phyloP scores from a whole-genome alignment of 1,140 invertebrate genomes.

The Lepidurus couesii region DNA sequence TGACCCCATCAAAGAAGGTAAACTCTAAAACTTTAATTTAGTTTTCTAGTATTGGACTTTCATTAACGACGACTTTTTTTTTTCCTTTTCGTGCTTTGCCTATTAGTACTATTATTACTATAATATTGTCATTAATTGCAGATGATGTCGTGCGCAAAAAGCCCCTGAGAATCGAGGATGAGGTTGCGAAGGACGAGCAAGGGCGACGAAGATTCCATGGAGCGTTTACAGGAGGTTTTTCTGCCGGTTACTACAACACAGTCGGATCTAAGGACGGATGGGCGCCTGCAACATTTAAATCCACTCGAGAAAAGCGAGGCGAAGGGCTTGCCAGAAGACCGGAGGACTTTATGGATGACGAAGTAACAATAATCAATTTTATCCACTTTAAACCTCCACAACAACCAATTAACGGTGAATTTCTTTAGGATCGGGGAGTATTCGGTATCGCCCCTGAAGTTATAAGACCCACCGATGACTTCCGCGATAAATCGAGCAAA shows the following conservation, averaged over 20 bases:
- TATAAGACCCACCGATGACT: slow-evolving; percentile 69
- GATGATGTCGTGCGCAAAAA: slow-evolving; percentile 73
- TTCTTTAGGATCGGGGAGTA: slow-evolving; percentile 70
- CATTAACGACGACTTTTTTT: neutral
- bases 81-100: neutral
- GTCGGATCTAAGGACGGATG: slow-evolving; percentile 95
- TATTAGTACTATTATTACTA: slow-evolving; percentile 39
- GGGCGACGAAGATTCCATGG: slow-evolving; percentile 93
- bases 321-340: slow-evolving; percentile 53
- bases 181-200: slow-evolving; percentile 81
- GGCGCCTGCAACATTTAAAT: slow-evolving; percentile 85
- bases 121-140: slow-evolving; percentile 44
- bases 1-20: slow-evolving; percentile 22
- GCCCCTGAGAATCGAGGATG: slow-evolving; percentile 76
- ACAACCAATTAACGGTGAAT: neutral
- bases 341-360: slow-evolving; percentile 98
- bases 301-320: slow-evolving; percentile 65
- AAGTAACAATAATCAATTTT: slow-evolving; percentile 50
- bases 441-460: slow-evolving; percentile 90
- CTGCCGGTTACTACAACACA: slow-evolving; percentile 94
- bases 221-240: slow-evolving; percentile 98
- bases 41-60: too few relatives aligned
- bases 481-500: slow-evolving; percentile 47
- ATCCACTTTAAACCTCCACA: slow-evolving; percentile 10
- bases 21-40: neutral